Conservation (phyloP, 2,888 invertebrate genomes). For the Dastarcus helophoroides region DNA sequence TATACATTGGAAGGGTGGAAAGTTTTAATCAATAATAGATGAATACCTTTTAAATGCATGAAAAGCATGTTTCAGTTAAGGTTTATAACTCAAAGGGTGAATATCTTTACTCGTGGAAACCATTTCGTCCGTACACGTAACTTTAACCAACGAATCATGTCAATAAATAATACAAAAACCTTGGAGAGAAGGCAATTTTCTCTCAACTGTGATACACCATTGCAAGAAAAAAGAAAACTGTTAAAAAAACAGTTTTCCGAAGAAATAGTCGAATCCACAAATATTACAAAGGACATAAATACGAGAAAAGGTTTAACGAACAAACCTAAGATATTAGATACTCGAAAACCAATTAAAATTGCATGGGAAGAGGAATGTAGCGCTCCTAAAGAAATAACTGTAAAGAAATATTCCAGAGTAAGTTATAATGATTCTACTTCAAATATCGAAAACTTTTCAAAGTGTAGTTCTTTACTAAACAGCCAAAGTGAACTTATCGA, state of each 20-base stretch:
- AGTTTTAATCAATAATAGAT: conserved; percentile 37
- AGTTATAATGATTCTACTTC: too few relatives aligned
- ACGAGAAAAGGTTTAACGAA: conserved; percentile 20
- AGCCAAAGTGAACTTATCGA: conserved; percentile 12
- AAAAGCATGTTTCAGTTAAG: conserved; percentile 33
- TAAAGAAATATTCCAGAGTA: too few relatives aligned
- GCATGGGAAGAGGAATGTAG: conserved; percentile 21
- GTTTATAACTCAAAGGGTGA: conserved; percentile 27
- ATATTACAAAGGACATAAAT: conserved; percentile 14
- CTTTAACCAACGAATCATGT: background rate
- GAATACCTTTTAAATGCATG: conserved; percentile 27
- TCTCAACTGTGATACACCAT: conserved; percentile 25
- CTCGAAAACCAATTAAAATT: conserved; percentile 19
- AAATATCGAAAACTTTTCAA: too few relatives aligned
- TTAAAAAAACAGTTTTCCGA: conserved; percentile 32
- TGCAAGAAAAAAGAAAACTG: conserved; percentile 18
- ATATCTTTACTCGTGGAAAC: conserved; percentile 15
- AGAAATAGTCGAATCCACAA: conserved; percentile 20
- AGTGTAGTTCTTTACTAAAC: too few relatives aligned
- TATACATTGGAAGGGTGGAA: conserved; percentile 27
- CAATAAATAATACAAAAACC: conserved; percentile 1
- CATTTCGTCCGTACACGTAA: background rate
- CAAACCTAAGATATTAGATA: conserved; percentile 15
- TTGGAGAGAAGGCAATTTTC: conserved; percentile 29
- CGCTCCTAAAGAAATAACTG: too few relatives aligned